Conservation (phyloP, 2,113 vertebrate genomes). For the Gasterosteus aculeatus region DNA sequence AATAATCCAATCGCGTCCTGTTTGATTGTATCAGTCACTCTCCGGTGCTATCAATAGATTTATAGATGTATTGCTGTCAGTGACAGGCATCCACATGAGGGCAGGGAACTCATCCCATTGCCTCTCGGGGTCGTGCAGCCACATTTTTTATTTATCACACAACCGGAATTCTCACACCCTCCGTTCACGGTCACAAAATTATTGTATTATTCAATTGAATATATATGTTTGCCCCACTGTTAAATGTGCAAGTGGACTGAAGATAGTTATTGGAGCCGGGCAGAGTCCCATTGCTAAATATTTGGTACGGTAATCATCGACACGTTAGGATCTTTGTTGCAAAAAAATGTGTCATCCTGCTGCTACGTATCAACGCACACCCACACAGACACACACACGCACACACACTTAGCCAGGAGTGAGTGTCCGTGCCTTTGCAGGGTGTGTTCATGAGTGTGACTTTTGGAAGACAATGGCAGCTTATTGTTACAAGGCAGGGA, state of each 20-base stretch:
- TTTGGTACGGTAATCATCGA: conserved; percentile 30
- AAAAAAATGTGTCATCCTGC: conserved; percentile 13
- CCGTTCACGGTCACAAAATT: conserved; percentile 17
- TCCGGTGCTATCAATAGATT: background rate
- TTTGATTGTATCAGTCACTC: background rate
- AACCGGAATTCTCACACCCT: conserved; percentile 21
- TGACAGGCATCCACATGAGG: conserved; percentile 20
- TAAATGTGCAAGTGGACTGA: conserved; percentile 28
- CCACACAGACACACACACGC: background rate
- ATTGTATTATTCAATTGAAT: background rate
- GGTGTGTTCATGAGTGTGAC: conserved; percentile 60
- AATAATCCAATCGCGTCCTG: background rate
- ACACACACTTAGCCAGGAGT: conserved; percentile 13
- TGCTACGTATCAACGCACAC: background rate
- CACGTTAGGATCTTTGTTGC: conserved; percentile 25
- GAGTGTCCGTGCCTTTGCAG: conserved; percentile 49
- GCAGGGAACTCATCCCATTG: conserved; percentile 8
- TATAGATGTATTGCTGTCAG: background rate
- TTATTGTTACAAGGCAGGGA: conserved; percentile 70
- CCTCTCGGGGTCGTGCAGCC: conserved; percentile 6
- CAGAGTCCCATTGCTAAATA: background rate
- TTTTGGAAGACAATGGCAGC: conserved; percentile 60
- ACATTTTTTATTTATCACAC: conserved; percentile 39
- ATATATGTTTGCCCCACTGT: background rate
- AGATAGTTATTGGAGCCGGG: conserved; percentile 9